Evolutionary conservation across 2,888 invertebrate genomes (phyloP).

Genomic region (Leucophenga montana): DNA sequence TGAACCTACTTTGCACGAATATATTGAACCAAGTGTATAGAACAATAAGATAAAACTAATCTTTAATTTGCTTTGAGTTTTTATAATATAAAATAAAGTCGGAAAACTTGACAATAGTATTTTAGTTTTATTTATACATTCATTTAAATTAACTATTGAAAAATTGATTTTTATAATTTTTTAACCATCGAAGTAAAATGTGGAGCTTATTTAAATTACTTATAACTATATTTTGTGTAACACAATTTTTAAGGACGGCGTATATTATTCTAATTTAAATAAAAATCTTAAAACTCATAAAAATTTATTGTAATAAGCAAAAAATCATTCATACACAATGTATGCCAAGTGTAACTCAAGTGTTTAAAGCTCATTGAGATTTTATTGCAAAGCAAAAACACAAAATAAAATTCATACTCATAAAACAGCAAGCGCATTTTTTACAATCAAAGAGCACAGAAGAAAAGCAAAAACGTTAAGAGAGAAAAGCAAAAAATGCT

Average conservation of each 20-base stretch:
- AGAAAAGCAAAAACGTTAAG: conserved; percentile 16
- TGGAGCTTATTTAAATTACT: background rate
- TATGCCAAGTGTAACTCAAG: conserved; percentile 51
- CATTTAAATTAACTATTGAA: too few species aligned
- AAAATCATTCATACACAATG: conserved; percentile 58
- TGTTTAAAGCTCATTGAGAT: conserved; percentile 38
- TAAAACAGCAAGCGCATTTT: conserved; percentile 23
- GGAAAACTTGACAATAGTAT: too few species aligned
- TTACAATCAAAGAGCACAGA: conserved; percentile 17
- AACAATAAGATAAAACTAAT: too few species aligned
- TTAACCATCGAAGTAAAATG: too few species aligned
- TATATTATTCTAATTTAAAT: background rate
- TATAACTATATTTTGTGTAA: background rate
- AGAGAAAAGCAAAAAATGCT: background rate
- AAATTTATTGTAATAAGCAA: conserved; percentile 56
- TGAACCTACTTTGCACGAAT: too few species aligned
- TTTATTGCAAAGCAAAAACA: conserved; percentile 40
- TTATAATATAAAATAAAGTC: too few species aligned
- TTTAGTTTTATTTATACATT: too few species aligned
- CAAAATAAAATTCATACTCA: conserved; percentile 15
- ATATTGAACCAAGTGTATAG: too few species aligned
- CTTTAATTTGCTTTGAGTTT: too few species aligned
- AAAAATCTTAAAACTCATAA: conserved; percentile 44
- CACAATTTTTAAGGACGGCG: background rate
- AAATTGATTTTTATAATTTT: too few species aligned